Conservation (phyloP, 2,797 vertebrate genomes). For the Serranus cabrilla region DNA sequence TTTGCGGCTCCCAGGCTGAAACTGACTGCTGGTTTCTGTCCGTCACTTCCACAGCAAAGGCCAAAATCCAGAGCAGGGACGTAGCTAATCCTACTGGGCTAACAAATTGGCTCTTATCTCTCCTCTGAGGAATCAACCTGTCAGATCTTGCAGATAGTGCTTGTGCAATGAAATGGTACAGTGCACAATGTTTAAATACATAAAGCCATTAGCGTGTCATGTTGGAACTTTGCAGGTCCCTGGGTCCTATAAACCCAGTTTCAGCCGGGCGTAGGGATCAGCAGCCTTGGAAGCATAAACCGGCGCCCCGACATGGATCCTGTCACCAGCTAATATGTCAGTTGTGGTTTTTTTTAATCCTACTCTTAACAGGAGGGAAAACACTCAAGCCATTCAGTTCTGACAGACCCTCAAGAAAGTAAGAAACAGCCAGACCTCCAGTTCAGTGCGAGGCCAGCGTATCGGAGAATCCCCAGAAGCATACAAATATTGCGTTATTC, state of each 20-base stretch:
- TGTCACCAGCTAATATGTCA: conserved; percentile 80
- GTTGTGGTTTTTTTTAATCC: conserved; percentile 45
- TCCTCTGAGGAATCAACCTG: conserved; percentile 73
- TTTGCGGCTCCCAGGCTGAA: conserved; percentile 34
- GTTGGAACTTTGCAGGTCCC: conserved; percentile 55
- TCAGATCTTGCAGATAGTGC: conserved; percentile 74
- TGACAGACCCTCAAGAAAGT: conserved; percentile 36
- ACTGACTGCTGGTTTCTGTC: conserved; percentile 69
- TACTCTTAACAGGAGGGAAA: conserved; percentile 63
- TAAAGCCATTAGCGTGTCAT: conserved; percentile 73
- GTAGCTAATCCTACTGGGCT: conserved; percentile 67
- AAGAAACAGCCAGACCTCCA: conserved; percentile 24
- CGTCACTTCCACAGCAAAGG: conserved; percentile 46
- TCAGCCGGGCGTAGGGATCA: conserved; percentile 50
- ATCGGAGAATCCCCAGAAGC: conserved; percentile 52
- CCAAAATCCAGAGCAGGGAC: conserved; percentile 51
- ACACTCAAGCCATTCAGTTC: conserved; percentile 52
- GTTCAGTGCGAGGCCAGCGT: conserved; percentile 46
- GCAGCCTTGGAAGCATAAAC: conserved; percentile 56
- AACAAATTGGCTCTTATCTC: conserved; percentile 74
- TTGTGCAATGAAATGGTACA: conserved; percentile 63
- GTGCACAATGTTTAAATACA: conserved; percentile 65
- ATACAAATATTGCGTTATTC: conserved; percentile 54
- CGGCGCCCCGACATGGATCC: conserved; percentile 57
- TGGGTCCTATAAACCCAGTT: conserved; percentile 60